Evolutionary conservation across 2,888 invertebrate species (phyloP), one percentile per base, ranked within the genome.

Genomic region (Eueremaeus valkanovi): DNA sequence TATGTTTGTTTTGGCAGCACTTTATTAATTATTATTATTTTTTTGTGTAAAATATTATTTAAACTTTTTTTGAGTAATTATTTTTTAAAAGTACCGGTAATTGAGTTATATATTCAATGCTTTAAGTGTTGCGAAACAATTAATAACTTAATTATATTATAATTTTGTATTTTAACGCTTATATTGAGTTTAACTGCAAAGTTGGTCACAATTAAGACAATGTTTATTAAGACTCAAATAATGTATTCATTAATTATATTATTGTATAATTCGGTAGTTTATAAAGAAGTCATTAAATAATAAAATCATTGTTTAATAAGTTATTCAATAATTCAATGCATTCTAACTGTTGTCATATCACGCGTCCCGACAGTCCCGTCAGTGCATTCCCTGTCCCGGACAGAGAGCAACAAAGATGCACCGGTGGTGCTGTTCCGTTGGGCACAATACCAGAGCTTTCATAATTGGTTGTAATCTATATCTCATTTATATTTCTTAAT

Each of bases 11-110:
- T 63, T 63, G 55, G 63, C 63, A 63, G 63, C 33, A 55, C 55
- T 55, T 55, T 27, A 55, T 21, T 55, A 3, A 3, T 21, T 27
- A 45, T 45, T 1, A 55, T n/a, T n/a, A n/a, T n/a, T 55, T 63
- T 63, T 3, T 31, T 63, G 63, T n/a, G n/a, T 63, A 63, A 63
- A 27, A 63, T 63, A 63, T 63, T n/a, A 27, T 55, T 55, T 24
- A 6, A 63, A 9, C 33, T 36, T 29, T 63, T 27, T 55, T 55
- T 24, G n/a, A 18, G 8, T 51, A 9, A 55, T 11, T 55, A 55
- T 27, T 36, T 36, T 63, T 63, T 31, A 63, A n/a, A n/a, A 36
- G 63, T 13, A 63, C 63, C 63, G 63, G 63, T 63, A 63, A 63
- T 33, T 63, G 8, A 63, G 55, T 45, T 45, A 27, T 16, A 21